phyloP scores from a whole-genome alignment of 2,888 invertebrate genomes.

The Pollenia griseotomentosa region DNA sequence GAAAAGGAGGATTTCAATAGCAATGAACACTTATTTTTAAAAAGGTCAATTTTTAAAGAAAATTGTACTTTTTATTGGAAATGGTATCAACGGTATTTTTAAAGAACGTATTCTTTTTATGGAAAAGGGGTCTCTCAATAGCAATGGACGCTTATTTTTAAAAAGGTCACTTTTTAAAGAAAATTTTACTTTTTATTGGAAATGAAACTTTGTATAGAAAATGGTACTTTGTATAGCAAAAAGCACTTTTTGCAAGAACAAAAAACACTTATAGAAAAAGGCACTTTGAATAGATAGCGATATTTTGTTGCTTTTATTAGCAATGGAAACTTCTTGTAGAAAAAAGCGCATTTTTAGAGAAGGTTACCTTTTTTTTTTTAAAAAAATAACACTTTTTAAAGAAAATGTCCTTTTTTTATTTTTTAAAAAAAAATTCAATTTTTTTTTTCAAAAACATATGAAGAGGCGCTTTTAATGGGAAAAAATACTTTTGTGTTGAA shows the following conservation, averaged over 20 bases:
- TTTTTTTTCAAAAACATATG: too few relatives aligned
- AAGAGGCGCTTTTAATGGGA: too few relatives aligned
- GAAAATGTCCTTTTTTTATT: neutral
- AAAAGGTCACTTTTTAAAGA: neutral
- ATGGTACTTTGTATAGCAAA: neutral
- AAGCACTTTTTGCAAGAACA: too few relatives aligned
- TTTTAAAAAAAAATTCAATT: too few relatives aligned
- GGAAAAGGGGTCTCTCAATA: neutral
- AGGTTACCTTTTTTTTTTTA: neutral
- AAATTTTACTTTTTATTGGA: neutral
- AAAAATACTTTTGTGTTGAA: too few relatives aligned
- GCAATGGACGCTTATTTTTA: too few relatives aligned
- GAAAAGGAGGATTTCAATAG: neutral
- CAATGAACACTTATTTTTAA: too few relatives aligned
- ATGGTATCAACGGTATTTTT: too few relatives aligned
- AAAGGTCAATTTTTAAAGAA: neutral
- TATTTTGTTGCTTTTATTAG: too few relatives aligned
- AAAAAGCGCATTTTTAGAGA: neutral
- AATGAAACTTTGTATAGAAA: neutral
- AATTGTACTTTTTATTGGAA: neutral
- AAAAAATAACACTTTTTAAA: slow-evolving; percentile 1
- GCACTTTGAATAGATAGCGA: too few relatives aligned
- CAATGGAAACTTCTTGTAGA: too few relatives aligned
- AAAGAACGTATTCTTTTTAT: neutral
- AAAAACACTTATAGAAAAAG: too few relatives aligned